Evolutionary conservation across 2,797 vertebrate genomes (phyloP).

Genomic region (Paratrypauchen microcephalus): DNA sequence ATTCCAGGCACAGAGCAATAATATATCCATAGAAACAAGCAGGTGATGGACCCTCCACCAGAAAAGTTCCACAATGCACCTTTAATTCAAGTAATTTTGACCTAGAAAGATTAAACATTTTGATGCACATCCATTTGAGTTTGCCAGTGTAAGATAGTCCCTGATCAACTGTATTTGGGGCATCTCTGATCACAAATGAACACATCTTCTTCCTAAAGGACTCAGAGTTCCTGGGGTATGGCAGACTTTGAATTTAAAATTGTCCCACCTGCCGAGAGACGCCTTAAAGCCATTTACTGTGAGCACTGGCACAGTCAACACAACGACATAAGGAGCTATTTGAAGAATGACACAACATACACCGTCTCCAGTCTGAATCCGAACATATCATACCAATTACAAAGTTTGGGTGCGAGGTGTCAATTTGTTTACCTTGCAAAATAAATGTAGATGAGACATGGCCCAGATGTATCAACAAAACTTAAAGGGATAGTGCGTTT

Average conservation of each 20-base stretch:
- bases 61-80: too few relatives aligned
- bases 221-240: conserved; percentile 17
- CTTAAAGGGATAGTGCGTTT: too few relatives aligned
- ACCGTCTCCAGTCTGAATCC: conserved; percentile 6
- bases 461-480: too few relatives aligned
- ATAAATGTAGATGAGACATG: too few relatives aligned
- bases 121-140: neutral
- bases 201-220: conserved; percentile 28
- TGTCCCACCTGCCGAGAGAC: conserved; percentile 42
- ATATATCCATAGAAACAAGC: too few relatives aligned
- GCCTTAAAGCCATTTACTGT: conserved; percentile 35
- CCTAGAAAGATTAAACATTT: too few relatives aligned
- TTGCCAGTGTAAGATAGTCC: conserved; percentile 10
- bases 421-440: too few relatives aligned
- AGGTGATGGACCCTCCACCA: too few relatives aligned
- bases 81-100: too few relatives aligned
- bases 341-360: conserved; percentile 26
- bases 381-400: conserved; percentile 18
- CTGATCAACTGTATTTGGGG: conserved; percentile 30
- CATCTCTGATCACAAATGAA: conserved; percentile 45
- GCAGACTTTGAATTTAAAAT: conserved; percentile 48
- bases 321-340: conserved; percentile 11
- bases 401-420: neutral
- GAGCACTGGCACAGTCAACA: conserved; percentile 20
- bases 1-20: too few relatives aligned